phyloP scores from a whole-genome alignment of 2,888 invertebrate genomes.

The Eupithecia inturbata region DNA sequence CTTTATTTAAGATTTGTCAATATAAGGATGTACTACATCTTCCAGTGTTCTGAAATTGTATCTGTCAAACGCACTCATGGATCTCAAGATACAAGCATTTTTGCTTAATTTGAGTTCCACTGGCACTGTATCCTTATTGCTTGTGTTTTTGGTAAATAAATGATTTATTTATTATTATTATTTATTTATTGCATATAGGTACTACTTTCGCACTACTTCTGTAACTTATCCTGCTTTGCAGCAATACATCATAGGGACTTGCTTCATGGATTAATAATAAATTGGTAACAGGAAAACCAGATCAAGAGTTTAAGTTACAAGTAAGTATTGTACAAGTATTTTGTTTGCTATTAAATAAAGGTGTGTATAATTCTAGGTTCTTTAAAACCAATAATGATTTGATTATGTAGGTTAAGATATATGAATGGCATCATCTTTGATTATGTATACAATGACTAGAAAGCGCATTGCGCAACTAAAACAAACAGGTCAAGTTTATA shows the following conservation, averaged over 20 bases:
- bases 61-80: too few species aligned
- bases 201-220: background rate
- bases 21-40: too few species aligned
- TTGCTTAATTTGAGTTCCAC: too few species aligned
- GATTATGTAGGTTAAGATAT: background rate
- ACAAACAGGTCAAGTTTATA: background rate
- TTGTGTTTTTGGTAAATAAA: too few species aligned
- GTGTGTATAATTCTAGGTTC: background rate
- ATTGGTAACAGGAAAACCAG: background rate
- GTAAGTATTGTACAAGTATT: too few species aligned
- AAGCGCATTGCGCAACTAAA: too few species aligned
- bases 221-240: background rate
- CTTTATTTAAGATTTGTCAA: too few species aligned
- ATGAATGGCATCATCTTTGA: background rate
- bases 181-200: background rate
- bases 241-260: background rate
- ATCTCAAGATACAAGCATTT: too few species aligned
- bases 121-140: too few species aligned
- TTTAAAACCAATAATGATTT: background rate
- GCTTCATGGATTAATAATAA: slow-evolving; percentile 4
- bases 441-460: too few species aligned
- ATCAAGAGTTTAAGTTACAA: background rate
- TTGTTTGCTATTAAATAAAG: background rate
- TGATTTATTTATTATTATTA: background rate
- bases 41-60: too few species aligned